These are phyloP conservation scores for Neodon shergylaensis DNA, from an alignment of 2,113 vertebrate species.

Conservation along the genomic window DNA sequence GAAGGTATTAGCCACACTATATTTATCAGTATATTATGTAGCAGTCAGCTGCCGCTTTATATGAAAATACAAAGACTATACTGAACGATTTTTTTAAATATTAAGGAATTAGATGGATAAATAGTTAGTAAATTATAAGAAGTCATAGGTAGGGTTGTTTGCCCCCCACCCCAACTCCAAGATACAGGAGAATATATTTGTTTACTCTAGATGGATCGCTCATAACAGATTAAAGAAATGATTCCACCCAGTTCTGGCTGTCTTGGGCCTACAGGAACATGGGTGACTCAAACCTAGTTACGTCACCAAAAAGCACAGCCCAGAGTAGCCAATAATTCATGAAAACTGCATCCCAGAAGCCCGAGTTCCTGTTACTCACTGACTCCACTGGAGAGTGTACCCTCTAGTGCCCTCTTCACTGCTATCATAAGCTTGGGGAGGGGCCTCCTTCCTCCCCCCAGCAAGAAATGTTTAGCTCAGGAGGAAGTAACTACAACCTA, in stretches of 20 bases:
- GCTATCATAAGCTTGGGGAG: background rate
- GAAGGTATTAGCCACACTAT: background rate
- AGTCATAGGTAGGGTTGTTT: background rate
- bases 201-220: background rate
- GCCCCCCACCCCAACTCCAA: no score
- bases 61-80: background rate
- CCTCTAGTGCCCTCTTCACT: background rate
- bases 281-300: background rate
- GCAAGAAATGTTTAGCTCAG: background rate
- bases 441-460: background rate
- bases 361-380: background rate
- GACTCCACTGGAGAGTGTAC: background rate
- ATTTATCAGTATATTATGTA: background rate
- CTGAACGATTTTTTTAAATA: conserved; percentile 21
- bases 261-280: background rate
- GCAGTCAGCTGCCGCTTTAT: background rate
- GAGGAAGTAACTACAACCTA: background rate
- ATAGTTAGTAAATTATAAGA: conserved; percentile 22
- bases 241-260: background rate
- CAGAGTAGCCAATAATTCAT: background rate
- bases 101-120: background rate
- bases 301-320: background rate
- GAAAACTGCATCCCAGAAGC: background rate
- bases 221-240: background rate
- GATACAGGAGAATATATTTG: background rate